Conservation (phyloP, 2,113 vertebrate species). For the Triplophysa rosa region DNA sequence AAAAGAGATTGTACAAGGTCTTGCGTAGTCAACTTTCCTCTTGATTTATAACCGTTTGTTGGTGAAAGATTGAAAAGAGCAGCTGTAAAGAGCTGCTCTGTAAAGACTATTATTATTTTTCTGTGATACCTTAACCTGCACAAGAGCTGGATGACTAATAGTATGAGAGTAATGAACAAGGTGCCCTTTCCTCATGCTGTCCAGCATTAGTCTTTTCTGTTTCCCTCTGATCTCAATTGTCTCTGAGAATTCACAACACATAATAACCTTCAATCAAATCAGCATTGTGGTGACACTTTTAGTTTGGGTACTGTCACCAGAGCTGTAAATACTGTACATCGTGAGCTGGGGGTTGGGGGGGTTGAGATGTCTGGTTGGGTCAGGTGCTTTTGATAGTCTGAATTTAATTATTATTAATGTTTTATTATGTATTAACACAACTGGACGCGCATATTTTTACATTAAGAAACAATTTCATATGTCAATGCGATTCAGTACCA, state of each 20-base stretch:
- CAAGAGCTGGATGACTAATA: background rate
- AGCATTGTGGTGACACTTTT: constrained; percentile 38
- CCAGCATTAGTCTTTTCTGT: background rate
- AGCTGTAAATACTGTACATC: constrained; percentile 31
- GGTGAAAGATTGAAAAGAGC: constrained; percentile 1
- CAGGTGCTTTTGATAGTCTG: constrained; percentile 7
- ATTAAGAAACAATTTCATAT: background rate
- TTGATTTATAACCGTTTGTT: constrained; percentile 4
- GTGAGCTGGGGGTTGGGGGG: background rate
- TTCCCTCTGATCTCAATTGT: background rate
- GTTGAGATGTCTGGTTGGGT: constrained; percentile 14
- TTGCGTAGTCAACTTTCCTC: background rate
- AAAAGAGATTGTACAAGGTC: background rate
- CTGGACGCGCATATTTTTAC: background rate
- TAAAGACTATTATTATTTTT: constrained; percentile 31
- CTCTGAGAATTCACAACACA: background rate
- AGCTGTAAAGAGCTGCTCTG: constrained; percentile 27
- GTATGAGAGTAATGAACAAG: constrained; percentile 33
- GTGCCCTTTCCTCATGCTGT: constrained; percentile 26
- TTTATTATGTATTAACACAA: background rate
- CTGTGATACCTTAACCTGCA: constrained; percentile 6
- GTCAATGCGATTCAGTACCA: background rate
- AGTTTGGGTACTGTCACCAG: constrained; percentile 29
- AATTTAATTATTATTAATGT: constrained; percentile 3
- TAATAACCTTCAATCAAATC: constrained; percentile 13